Evolutionary conservation across 2,113 vertebrate species (phyloP).

Genomic region (Megalops atlanticus): DNA sequence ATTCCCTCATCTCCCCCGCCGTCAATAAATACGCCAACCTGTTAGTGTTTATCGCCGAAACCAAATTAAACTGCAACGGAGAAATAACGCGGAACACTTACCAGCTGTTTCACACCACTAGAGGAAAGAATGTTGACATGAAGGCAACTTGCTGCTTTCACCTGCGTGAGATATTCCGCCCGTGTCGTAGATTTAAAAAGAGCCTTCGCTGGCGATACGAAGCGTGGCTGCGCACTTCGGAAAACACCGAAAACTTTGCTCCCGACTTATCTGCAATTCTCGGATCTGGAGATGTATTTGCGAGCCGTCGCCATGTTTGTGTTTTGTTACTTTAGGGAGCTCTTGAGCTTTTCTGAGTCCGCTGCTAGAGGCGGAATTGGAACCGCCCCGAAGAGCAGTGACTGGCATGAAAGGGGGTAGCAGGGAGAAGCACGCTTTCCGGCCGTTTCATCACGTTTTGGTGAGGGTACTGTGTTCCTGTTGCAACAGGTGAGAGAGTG

Average conservation of each 20-base stretch:
- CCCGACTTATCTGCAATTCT: constrained; percentile 53
- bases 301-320: constrained; percentile 73
- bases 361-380: constrained; percentile 50
- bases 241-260: constrained; percentile 52
- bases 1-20: neutral
- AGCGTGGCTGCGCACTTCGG: neutral
- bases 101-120: constrained; percentile 70
- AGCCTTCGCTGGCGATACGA: neutral
- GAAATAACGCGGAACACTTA: constrained; percentile 50
- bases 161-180: constrained; percentile 46
- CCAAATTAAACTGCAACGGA: neutral
- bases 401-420: constrained; percentile 23
- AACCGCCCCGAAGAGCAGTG: constrained; percentile 61
- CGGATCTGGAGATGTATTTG: constrained; percentile 56
- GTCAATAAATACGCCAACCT: neutral
- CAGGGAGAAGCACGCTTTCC: constrained; percentile 19
- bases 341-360: constrained; percentile 48
- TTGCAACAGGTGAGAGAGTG: neutral
- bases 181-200: constrained; percentile 12
- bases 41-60: neutral
- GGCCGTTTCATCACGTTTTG: neutral
- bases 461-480: neutral
- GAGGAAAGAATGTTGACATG: constrained; percentile 65
- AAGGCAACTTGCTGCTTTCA: constrained; percentile 58
- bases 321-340: constrained; percentile 56